Evolutionary conservation across 2,888 invertebrate species (phyloP).

Genomic region (Hirtodrosophila alboralis): DNA sequence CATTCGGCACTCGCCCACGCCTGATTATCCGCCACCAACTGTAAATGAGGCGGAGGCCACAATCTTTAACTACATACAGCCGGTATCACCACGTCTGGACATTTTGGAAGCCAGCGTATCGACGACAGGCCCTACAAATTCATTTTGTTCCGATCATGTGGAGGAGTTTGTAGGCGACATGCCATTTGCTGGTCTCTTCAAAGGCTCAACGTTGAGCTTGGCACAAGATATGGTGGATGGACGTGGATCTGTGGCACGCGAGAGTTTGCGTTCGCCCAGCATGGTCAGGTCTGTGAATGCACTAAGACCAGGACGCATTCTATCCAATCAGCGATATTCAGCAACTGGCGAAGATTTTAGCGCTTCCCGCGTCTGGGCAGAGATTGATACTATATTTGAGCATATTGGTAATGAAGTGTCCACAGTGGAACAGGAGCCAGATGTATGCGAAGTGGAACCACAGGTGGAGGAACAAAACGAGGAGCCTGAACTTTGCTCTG

Average conservation of each 20-base stretch:
- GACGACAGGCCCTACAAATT: too few species aligned
- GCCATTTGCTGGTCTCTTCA: conserved; percentile 95
- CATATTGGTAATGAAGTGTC: conserved; percentile 75
- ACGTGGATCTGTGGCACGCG: conserved; percentile 31
- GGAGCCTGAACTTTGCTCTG: neutral
- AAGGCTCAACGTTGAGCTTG: conserved; percentile 90
- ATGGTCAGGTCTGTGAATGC: conserved; percentile 72
- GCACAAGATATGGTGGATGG: conserved; percentile 53
- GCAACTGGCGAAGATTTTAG: conserved; percentile 73
- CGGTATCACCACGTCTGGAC: conserved; percentile 88
- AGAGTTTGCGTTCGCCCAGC: conserved; percentile 72
- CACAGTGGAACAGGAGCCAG: conserved; percentile 36
- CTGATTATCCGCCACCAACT: conserved; percentile 96
- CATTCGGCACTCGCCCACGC: conserved; percentile 94
- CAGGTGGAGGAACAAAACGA: neutral
- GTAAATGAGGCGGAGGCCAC: conserved; percentile 94
- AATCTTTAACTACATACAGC: conserved; percentile 94
- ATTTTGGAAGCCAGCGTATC: conserved; percentile 86
- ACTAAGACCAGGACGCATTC: conserved; percentile 46
- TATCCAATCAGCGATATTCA: conserved; percentile 59
- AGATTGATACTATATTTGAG: conserved; percentile 78
- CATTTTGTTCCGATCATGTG: conserved; percentile 88
- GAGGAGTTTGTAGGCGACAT: conserved; percentile 94
- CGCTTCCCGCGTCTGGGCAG: conserved; percentile 76
- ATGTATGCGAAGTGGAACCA: neutral